These are phyloP conservation scores for Sepiola atlantica DNA, from an alignment of 2,888 invertebrate genomes.

Conservation along the genomic window DNA sequence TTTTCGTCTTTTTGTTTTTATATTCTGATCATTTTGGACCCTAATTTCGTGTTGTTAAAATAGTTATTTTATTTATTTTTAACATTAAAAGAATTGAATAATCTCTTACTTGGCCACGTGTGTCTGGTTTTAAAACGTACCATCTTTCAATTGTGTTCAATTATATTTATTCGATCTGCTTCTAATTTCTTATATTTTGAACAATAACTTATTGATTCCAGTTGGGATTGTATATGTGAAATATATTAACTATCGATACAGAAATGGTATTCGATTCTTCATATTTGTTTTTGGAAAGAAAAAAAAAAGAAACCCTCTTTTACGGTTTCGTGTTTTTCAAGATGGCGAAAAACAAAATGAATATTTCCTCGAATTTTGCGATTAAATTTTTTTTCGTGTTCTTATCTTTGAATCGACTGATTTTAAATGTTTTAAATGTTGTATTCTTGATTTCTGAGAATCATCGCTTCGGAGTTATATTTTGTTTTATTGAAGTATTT, in stretches of 20 bases:
- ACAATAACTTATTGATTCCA: background rate
- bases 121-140: background rate
- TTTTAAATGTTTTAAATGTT: too few species aligned
- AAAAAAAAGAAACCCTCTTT: background rate
- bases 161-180: background rate
- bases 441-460: too few species aligned
- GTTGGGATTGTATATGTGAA: background rate
- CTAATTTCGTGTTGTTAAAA: background rate
- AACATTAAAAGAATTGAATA: background rate
- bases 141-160: too few species aligned
- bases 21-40: background rate
- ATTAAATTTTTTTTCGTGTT: background rate
- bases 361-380: background rate
- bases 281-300: too few species aligned
- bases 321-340: background rate
- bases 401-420: background rate
- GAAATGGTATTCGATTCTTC: background rate
- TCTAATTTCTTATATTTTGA: background rate
- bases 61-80: background rate
- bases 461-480: too few species aligned
- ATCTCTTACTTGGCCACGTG: conserved; percentile 15
- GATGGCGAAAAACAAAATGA: background rate
- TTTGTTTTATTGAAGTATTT: too few species aligned
- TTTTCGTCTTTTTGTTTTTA: background rate
- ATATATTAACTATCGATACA: background rate